These are phyloP conservation scores for Macrophya alboannulata DNA, from an alignment of 2,888 invertebrate genomes.

Conservation along the genomic window DNA sequence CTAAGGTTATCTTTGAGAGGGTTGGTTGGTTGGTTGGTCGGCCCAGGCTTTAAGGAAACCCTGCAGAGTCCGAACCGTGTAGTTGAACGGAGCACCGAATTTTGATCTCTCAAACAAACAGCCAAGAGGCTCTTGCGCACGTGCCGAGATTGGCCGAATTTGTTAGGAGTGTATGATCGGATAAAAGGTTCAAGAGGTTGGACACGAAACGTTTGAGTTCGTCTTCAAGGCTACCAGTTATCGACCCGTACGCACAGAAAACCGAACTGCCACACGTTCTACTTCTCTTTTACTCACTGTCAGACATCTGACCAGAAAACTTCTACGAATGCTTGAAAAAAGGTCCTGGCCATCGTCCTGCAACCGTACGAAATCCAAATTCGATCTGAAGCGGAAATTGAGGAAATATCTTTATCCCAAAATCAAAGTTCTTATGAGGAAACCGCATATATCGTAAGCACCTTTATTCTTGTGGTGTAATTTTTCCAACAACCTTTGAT, in stretches of 20 bases:
- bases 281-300: background rate
- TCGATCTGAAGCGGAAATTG: background rate
- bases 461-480: background rate
- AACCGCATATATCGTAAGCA: background rate
- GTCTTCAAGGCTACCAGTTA: conserved; percentile 24
- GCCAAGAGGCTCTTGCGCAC: conserved; percentile 47
- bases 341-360: background rate
- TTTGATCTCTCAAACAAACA: conserved; percentile 50
- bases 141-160: conserved; percentile 48
- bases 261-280: background rate
- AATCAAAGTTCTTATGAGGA: background rate
- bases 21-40: conserved; percentile 14
- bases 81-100: conserved; percentile 22
- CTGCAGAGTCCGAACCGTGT: conserved; percentile 2
- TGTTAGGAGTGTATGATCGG: conserved; percentile 47
- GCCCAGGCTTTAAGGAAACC: conserved; percentile 2
- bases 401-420: background rate
- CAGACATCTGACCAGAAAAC: background rate
- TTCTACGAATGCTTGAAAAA: background rate
- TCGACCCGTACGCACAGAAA: background rate
- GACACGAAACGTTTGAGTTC: conserved; percentile 37
- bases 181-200: conserved; percentile 45
- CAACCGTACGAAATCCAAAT: background rate
- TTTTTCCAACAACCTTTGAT: background rate
- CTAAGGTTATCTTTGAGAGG: background rate